Base-by-base conservation (phyloP, 1,140 invertebrate genomes). In the Manduca sexta region DNA sequence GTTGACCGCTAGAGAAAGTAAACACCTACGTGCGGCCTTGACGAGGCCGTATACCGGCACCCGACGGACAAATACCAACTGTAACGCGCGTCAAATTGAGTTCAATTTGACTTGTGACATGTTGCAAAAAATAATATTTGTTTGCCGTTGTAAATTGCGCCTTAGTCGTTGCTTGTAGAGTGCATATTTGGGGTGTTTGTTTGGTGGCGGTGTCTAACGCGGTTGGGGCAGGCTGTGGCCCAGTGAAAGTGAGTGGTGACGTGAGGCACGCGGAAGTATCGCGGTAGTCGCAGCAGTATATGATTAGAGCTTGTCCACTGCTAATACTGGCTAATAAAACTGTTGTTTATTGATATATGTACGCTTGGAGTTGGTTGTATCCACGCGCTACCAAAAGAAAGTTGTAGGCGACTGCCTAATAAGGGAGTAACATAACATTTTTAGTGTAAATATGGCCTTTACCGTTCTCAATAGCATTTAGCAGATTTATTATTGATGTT, bases 1-100 rank as follows among this genome's bases (percentile, higher is more conserved):
- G 68, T 66, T 76, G 74, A 76, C 74, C 74, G 71, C 68, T 65
- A 73, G 74, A 77, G 77, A 81, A 81, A 81, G 77, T 75, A 75
- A 79, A 79, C 69, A 75, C 50, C 52, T 58, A 69, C 67, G 64
- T 59, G 64, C 65, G 76, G 72, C 74, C 76, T 75, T 80, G 63
- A 43, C 45, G 74, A 69, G 68, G 74, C 64, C 72, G 64, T 73
- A 56, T 26, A 12, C 12, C 26, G n/a, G 14, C 17, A 21, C 49
- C 34, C 29, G 13, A 45, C 37, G 43, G 51, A 50, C 62, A 33
- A 74, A 69, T 61, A 37, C 26, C 52, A 50, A 69, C 63, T 65
- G 59, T 69, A 64, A 35, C 33, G 26, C 37, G 13, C 30, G 16
- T 40, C 45, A 47, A 45, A 56, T 54, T 61, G 42, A 63, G 61